Evolutionary conservation across 1,140 invertebrate species (phyloP).

Genomic region (Leptinotarsa lineolata): DNA sequence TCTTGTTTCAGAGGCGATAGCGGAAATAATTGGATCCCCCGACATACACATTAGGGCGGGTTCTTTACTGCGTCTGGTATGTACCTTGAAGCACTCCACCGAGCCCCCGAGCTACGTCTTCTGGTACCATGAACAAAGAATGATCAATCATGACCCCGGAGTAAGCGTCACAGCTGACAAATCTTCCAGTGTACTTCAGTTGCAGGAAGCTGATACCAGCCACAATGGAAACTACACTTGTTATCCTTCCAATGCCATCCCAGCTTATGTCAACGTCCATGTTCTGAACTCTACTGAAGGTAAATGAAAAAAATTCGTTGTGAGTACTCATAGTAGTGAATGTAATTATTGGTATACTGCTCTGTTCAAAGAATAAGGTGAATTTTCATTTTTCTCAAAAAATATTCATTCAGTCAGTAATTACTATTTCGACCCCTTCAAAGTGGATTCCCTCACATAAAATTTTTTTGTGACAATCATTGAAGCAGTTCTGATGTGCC

Average conservation of each 20-base stretch:
- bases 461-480: too few species aligned
- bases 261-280: slow-evolving; percentile 70
- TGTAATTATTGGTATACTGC: too few species aligned
- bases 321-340: too few species aligned
- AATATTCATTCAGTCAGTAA: too few species aligned
- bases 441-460: too few species aligned
- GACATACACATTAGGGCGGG: slow-evolving; percentile 77
- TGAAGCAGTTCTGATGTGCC: too few species aligned
- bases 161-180: slow-evolving; percentile 56
- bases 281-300: slow-evolving; percentile 60
- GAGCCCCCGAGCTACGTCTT: slow-evolving; percentile 77
- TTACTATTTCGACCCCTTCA: too few species aligned
- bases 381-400: too few species aligned
- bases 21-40: slow-evolving; percentile 74
- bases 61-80: slow-evolving; percentile 71
- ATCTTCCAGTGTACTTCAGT: slow-evolving; percentile 60
- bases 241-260: slow-evolving; percentile 68
- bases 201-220: slow-evolving; percentile 61
- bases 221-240: slow-evolving; percentile 72
- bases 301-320: slow-evolving; percentile 27
- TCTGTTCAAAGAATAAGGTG: too few species aligned
- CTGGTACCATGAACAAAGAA: slow-evolving; percentile 75
- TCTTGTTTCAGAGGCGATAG: slow-evolving; percentile 66
- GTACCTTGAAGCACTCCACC: slow-evolving; percentile 70
- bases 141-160: slow-evolving; percentile 72